phyloP scores from a whole-genome alignment of 2,797 vertebrate species.

The Florisuga fusca region DNA sequence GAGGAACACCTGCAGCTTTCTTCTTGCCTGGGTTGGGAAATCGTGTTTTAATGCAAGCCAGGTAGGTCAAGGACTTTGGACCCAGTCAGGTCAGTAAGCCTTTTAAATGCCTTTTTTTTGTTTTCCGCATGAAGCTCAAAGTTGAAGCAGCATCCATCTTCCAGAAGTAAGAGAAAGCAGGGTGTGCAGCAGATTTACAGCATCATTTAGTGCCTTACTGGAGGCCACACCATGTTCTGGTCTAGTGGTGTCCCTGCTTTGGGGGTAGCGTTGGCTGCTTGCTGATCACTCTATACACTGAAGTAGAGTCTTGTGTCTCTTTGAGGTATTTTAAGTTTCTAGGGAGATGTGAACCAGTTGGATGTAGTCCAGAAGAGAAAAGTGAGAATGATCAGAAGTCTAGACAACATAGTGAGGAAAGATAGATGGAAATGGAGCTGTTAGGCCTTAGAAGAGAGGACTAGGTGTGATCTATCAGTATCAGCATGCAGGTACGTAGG shows the following conservation, averaged over 20 bases:
- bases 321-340: not conserved
- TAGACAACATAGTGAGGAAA: not conserved
- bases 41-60: not conserved
- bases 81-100: not conserved
- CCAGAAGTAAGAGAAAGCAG: not conserved
- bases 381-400: not conserved
- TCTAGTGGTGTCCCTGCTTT: not conserved
- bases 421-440: not conserved
- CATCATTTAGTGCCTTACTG: not conserved
- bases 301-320: not conserved
- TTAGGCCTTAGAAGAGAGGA: not conserved
- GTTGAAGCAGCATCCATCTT: not conserved
- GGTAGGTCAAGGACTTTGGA: constrained; percentile 1
- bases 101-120: not conserved
- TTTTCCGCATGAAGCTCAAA: not conserved
- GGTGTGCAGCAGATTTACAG: not conserved
- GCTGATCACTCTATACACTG: not conserved
- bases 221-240: not conserved
- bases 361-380: not conserved
- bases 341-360: not conserved
- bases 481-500: not conserved
- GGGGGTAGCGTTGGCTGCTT: not conserved
- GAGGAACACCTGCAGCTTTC: not conserved
- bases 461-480: not conserved
- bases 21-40: not conserved